Percentiles rank a stretch among this genome's conserved stretches.
Evolutionary conservation across 2,797 vertebrate genomes (phyloP).

Genomic region (Tapirus indicus): DNA sequence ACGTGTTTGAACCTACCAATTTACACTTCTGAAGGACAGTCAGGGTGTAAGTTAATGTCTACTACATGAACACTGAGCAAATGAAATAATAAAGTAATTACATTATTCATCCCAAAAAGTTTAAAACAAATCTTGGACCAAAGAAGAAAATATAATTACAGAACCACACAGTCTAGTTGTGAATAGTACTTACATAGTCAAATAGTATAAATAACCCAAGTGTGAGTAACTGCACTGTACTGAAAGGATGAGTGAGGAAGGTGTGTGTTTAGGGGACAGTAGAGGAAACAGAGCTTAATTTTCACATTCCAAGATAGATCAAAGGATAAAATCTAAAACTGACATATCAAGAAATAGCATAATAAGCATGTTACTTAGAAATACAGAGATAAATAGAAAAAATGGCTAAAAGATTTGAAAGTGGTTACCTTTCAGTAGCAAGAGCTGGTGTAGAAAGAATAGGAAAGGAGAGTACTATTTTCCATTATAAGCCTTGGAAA

Average conservation of each 20-base stretch:
- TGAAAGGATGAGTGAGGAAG: background rate
- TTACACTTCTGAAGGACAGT: background rate
- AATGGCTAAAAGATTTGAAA: constrained; percentile 17
- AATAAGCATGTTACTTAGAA: constrained; percentile 27
- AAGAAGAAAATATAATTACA: constrained; percentile 41
- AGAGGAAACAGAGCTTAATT: background rate
- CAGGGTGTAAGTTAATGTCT: background rate
- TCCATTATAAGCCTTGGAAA: background rate
- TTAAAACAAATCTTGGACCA: constrained; percentile 22
- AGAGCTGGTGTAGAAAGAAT: background rate
- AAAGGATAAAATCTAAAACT: constrained; percentile 1
- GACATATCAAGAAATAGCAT: background rate
- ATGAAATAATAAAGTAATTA: background rate
- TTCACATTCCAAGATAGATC: constrained; percentile 32
- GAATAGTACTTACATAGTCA: background rate
- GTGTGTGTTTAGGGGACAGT: background rate
- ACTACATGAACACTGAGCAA: constrained; percentile 6
- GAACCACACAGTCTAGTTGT: background rate
- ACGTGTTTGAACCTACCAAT: background rate
- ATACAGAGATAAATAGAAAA: background rate
- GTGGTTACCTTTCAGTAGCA: background rate
- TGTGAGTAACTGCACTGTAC: background rate
- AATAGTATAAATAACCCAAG: background rate
- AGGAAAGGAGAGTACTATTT: background rate
- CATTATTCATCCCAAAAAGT: constrained; percentile 1